These are phyloP conservation scores for Loris lydekkerianus DNA, from an alignment of 2,797 vertebrate genomes.

Conservation along the genomic window DNA sequence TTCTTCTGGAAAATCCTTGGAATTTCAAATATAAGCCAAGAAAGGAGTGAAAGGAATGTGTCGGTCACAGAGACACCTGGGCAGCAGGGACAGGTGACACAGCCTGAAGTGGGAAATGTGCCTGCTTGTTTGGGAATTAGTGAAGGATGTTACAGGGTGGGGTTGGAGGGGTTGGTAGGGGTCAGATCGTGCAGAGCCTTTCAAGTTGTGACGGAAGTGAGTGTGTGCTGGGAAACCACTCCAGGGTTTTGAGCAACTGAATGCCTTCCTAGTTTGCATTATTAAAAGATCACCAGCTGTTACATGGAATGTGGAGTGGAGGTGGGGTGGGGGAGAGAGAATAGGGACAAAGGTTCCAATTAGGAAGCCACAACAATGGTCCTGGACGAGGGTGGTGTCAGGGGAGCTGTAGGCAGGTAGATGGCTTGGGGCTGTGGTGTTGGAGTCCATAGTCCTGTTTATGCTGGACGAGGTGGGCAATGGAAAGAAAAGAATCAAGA, in stretches of 20 bases:
- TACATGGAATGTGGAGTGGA: neutral
- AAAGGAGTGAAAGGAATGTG: neutral
- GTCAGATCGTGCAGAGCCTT: neutral
- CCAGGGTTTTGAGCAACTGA: neutral
- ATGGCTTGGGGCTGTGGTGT: neutral
- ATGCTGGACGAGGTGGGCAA: neutral
- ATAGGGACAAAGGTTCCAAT: neutral
- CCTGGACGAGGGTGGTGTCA: neutral
- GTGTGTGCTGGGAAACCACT: neutral
- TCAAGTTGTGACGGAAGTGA: neutral
- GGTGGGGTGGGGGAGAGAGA: too few species aligned
- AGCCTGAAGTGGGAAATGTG: fast-evolving
- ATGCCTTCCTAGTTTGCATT: neutral
- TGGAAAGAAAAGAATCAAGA: neutral
- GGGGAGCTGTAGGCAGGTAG: neutral
- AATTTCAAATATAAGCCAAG: neutral
- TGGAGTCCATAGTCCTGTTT: neutral
- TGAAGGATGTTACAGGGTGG: neutral
- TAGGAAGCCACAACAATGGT: neutral
- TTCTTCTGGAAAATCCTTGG: neutral
- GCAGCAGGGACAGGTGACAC: neutral
- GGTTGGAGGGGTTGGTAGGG: neutral
- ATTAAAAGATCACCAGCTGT: constrained; percentile 19
- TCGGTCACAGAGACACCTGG: neutral
- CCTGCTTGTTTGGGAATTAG: neutral